Base-by-base conservation (phyloP, 2,888 invertebrate species). In the Diachrysia chrysitis region DNA sequence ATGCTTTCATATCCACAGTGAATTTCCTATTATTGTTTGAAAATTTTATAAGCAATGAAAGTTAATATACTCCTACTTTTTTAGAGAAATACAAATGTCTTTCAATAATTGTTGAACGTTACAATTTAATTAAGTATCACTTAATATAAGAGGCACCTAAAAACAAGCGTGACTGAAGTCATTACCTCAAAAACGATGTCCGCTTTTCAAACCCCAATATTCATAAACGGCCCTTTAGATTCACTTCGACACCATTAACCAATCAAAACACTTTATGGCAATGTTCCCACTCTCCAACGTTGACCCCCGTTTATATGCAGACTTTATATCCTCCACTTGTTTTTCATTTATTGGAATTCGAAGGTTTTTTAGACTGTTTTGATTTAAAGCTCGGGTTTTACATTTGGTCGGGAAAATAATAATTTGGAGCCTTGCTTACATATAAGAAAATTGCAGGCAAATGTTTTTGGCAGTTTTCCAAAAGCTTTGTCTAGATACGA, bases 201-300 rank as follows among this genome's bases (percentile, higher is more conserved):
- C 6, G 65, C 37, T 76, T 62, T 64, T 57, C 23, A 69, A 19
- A 70, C 75, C 74, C 61, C 63, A 70, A 79, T 82, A 81, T 83
- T 79, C 79, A 75, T 82, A 76, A 82, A 78, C 75, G 77, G 76
- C 73, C 73, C 66, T 81, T 80, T 5, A 69, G 77, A 79, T 78
- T 75, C 78, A 79, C 78, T 71, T 73, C 73, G 78, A 79, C 75
- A 76, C 75, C 76, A 78, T 82, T 82, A 81, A 76, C 82, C 81
- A 81, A 86, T 84, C 83, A 83, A 78, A 85, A 81, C 76, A 81
- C 72, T 71, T 82, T 76, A 81, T 70, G 66, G 61, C 23, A 46
- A 73, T 78, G 76, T 79, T 81, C 68, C 76, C 48, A 51, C 48
- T 51, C 21, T 51, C 48, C 61, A 68, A 69, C 60, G 69, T 69